Evolutionary conservation across 2,113 vertebrate genomes (phyloP).

Genomic region (Motacilla alba): DNA sequence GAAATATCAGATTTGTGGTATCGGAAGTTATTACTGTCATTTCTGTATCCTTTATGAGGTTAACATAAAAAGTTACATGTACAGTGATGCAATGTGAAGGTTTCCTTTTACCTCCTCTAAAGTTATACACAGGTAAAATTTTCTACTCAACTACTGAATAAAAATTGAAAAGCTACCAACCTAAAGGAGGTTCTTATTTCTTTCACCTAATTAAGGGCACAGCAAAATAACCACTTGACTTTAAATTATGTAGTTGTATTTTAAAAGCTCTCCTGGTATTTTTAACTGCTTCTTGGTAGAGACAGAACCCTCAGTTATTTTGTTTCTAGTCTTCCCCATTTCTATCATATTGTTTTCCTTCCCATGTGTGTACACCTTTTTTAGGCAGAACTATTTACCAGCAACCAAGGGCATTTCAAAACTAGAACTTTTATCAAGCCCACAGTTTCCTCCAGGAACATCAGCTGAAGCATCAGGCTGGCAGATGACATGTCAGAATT

Average conservation of each 20-base stretch:
- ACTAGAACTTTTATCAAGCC: not conserved
- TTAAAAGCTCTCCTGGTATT: not conserved
- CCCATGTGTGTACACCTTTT: not conserved
- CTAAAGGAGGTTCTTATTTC: not conserved
- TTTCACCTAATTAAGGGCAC: not conserved
- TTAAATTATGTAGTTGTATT: not conserved
- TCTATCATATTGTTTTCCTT: not conserved
- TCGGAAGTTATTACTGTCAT: not conserved
- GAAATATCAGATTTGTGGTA: not conserved
- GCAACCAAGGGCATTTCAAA: not conserved
- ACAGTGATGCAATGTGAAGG: not conserved
- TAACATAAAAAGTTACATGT: not conserved
- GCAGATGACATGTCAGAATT: slow-evolving; percentile 10
- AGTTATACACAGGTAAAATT: not conserved
- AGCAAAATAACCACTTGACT: not conserved
- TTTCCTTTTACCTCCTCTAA: not conserved
- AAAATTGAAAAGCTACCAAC: not conserved
- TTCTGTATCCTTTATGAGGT: not conserved
- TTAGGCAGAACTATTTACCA: not conserved
- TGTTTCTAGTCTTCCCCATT: not conserved
- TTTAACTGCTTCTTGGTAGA: not conserved
- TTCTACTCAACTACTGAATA: not conserved
- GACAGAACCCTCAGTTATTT: not conserved
- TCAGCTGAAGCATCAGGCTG: not conserved
- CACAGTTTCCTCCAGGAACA: not conserved